Base-by-base conservation (phyloP, 2,113 vertebrate species). In the Colius striatus region DNA sequence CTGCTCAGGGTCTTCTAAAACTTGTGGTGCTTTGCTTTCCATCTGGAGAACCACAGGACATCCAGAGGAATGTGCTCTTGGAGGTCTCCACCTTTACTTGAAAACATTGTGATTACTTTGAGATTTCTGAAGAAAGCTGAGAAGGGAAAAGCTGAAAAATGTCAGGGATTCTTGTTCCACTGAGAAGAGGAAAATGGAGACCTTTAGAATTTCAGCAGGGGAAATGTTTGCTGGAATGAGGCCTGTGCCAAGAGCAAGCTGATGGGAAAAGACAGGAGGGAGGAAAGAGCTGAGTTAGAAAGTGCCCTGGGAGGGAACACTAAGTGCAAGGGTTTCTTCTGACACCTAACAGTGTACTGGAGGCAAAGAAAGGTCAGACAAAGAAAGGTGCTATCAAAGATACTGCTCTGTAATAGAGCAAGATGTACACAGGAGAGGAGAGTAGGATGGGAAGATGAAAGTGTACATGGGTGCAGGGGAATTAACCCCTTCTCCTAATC, bases 181-280 rank as follows among this genome's bases (percentile, higher is more conserved):
- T 62, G 57, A 51, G 17, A 78, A 87, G 25, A 53, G 62, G 89
- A 84, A 82, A 91, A 66, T 3, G 3, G 74, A 89, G 84, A 94
- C 66, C 84, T 89, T 94, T 87, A 5, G 16, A 68, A 50, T 89
- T 87, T 94, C 54, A 76, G 66, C 43, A 27, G 80, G 74, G 89
- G 74, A 79, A 87, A 48, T 10, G 1, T 84, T 91, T 92, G 81
- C 62, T 92, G 4, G 29, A 47, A 53, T 20, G 77, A 89, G 19
- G 5, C 41, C 72, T 73, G 62, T 87, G 95, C 96, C 58, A 32
- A 78, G 36, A 82, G 91, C 60, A 61, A 89, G 91, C 84, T 87
- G 66, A 45, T 82, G 78, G 93, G 81, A 91, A 82, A 71, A 92
- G 89, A n/a, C 29, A 70, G 36, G 38, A 74, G 38, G 36, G 51